Evolutionary conservation across 1,140 invertebrate species (phyloP), one percentile per base, ranked within the genome.

Genomic region (Ladona fulva): DNA sequence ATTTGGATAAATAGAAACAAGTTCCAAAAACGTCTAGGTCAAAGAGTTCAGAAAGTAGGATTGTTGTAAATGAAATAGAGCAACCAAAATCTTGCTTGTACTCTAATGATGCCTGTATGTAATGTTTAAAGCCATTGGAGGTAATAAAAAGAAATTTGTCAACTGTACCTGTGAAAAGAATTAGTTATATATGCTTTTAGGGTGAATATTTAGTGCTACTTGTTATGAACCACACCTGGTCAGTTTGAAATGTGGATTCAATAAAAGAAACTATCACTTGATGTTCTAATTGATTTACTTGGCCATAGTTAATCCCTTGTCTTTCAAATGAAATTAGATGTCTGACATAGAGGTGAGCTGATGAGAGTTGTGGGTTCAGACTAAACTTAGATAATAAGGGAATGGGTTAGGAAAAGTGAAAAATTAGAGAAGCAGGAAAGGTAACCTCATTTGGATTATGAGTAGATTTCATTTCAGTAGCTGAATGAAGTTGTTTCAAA

Each of bases 1-100:
- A 37, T 37, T 37, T 37, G 29, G 29, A 37, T 5, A 37, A 5
- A 37, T 37, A 37, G 29, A 37, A 37, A 37, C 29, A 37, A 37
- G 29, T 37, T 37, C 29, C 29, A 37, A 37, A 37, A 37, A 37
- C 29, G 8, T 37, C 29, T 66, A 66, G 52, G 5, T 66, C n/a
- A 66, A 66, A 22, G n/a, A 66, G n/a, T 66, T 22, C 52, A 66
- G 52, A 66, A 66, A 6, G 52, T 66, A 66, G 52, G 52, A 19
- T 19, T 66, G 52, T 66, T 19, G 52, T 66, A 19, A 66, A 66
- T 66, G 52, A 66, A 6, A 22, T 66, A 66, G 52, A 19, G n/a
- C 52, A 66, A 66, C 52, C 52, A 66, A 66, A 66, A 66, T 66
- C 52, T 22, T 66, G 52, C 52, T 66, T 66, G 52, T 66, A 66